Percentiles rank a stretch among this genome's conserved stretches.
Conservation (phyloP, 2,113 vertebrate species). For the Spea multiplicata region DNA sequence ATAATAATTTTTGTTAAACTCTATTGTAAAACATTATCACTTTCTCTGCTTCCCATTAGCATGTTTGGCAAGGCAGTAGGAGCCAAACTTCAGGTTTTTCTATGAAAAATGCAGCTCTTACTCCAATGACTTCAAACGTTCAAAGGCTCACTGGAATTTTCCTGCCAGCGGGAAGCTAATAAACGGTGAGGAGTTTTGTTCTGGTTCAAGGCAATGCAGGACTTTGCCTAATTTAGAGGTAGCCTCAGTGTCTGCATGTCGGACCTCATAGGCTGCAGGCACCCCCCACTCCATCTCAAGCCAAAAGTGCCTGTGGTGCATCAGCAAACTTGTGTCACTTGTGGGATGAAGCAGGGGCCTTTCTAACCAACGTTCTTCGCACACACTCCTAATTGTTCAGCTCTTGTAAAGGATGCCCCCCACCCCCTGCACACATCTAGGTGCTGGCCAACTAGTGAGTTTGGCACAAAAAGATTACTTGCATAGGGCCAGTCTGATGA, state of each 20-base stretch:
- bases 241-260: neutral
- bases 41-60: slow-evolving; percentile 36
- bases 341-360: no score
- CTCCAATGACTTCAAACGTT: slow-evolving; percentile 5
- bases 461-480: no score
- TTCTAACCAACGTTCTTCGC: no score
- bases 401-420: no score
- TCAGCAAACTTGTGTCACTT: no score
- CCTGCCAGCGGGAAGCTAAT: slow-evolving; percentile 7
- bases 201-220: slow-evolving; percentile 13
- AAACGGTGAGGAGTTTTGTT: slow-evolving; percentile 12
- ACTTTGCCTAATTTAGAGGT: neutral
- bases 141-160: neutral
- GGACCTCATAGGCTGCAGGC: no score
- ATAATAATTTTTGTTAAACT: slow-evolving; percentile 35
- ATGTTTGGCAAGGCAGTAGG: slow-evolving; percentile 33
- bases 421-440: no score
- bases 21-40: slow-evolving; percentile 29
- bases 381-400: no score
- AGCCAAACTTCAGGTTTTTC: slow-evolving; percentile 42
- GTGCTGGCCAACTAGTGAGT: no score
- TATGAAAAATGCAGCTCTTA: slow-evolving; percentile 10
- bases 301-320: no score
- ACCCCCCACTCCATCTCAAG: no score
- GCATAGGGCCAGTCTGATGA: no score